Evolutionary conservation across 2,888 invertebrate species (phyloP).

Genomic region (Mystacides longicornis): DNA sequence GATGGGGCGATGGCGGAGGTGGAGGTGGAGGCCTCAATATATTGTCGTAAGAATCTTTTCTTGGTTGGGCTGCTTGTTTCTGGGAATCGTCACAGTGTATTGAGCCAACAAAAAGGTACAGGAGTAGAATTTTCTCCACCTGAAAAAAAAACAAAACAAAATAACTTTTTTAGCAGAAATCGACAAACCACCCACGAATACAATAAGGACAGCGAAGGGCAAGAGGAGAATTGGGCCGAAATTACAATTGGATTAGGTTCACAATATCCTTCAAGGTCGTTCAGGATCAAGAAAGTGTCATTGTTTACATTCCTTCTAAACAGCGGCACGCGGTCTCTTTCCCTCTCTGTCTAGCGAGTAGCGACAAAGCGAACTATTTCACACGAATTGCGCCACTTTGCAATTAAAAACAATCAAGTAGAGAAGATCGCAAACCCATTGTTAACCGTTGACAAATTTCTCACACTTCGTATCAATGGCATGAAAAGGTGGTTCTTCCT

Average conservation of each 20-base stretch:
- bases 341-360: too few relatives aligned
- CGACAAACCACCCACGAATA: too few relatives aligned
- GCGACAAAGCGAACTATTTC: constrained; percentile 12
- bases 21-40: constrained; percentile 43
- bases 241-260: too few relatives aligned
- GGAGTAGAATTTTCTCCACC: constrained; percentile 26
- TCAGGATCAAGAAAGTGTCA: neutral
- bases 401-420: neutral
- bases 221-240: too few relatives aligned
- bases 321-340: neutral
- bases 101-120: constrained; percentile 20
- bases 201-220: too few relatives aligned
- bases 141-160: constrained; percentile 28
- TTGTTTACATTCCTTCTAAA: neutral
- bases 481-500: too few relatives aligned
- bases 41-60: constrained; percentile 37
- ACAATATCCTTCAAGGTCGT: too few relatives aligned
- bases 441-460: constrained; percentile 1
- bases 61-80: constrained; percentile 26
- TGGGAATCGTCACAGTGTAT: constrained; percentile 5
- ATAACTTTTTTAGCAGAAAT: too few relatives aligned
- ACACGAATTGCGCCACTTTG: constrained; percentile 22
- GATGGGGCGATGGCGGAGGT: constrained; percentile 33
- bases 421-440: constrained; percentile 2
- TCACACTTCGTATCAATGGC: neutral